These are phyloP conservation scores for Tenrec ecaudatus DNA, from an alignment of 2,113 vertebrate genomes.

Conservation along the genomic window DNA sequence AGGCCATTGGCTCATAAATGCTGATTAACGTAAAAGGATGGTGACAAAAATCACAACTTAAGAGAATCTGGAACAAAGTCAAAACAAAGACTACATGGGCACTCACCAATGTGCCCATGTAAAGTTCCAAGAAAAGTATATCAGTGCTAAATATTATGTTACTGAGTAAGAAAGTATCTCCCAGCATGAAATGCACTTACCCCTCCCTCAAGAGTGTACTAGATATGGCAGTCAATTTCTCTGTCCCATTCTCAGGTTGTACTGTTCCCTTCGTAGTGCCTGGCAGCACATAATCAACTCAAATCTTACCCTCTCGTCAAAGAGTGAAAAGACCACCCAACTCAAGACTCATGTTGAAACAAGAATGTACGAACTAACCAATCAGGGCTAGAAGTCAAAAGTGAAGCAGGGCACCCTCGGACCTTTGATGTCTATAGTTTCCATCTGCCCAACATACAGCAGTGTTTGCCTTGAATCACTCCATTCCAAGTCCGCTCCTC, in stretches of 20 bases:
- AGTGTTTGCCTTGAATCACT: too few relatives aligned
- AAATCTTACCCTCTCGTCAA: not conserved
- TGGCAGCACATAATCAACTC: not conserved
- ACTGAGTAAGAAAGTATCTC: not conserved
- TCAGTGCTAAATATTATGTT: not conserved
- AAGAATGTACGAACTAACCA: fast-evolving
- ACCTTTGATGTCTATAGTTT: not conserved
- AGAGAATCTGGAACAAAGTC: not conserved
- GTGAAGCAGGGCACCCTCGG: not conserved
- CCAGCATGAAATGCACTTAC: not conserved
- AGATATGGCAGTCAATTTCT: not conserved
- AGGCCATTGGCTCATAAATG: too few relatives aligned
- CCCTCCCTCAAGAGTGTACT: not conserved
- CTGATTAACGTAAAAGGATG: not conserved
- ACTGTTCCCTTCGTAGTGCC: not conserved
- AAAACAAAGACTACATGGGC: not conserved
- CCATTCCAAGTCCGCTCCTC: not conserved
- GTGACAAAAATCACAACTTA: not conserved
- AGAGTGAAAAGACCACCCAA: not conserved
- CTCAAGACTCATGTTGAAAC: not conserved
- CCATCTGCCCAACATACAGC: not conserved
- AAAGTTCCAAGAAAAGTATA: not conserved
- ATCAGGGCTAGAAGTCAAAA: not conserved
- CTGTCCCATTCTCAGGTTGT: not conserved
- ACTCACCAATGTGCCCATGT: not conserved